phyloP scores from a whole-genome alignment of 2,113 vertebrate genomes.

The Colius striatus region DNA sequence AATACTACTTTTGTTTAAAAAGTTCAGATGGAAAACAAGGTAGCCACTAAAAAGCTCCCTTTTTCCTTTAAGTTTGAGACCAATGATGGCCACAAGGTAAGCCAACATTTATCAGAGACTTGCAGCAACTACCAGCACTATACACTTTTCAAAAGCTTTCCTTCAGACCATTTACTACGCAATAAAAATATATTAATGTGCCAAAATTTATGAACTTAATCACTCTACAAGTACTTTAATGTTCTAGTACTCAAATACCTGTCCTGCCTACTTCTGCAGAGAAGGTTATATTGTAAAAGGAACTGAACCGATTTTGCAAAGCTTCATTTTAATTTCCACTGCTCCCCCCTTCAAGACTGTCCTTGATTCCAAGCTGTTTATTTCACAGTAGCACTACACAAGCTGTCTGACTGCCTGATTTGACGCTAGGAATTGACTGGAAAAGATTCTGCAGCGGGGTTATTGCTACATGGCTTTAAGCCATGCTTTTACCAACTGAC shows the following conservation, averaged over 20 bases:
- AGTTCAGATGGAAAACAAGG: background rate
- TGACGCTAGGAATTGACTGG: background rate
- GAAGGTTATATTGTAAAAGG: background rate
- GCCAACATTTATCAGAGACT: background rate
- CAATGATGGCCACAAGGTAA: background rate
- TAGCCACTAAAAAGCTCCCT: background rate
- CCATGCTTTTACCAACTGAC: slow-evolving; percentile 11
- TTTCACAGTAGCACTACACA: background rate
- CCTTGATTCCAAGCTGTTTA: background rate
- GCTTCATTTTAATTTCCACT: background rate
- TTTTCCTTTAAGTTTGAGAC: background rate
- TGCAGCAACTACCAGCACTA: background rate
- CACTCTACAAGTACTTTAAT: background rate
- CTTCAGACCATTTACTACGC: background rate
- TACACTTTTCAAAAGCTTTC: background rate
- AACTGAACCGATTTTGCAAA: background rate
- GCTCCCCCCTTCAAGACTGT: background rate
- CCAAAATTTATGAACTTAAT: background rate
- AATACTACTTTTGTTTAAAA: background rate
- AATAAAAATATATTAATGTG: no score
- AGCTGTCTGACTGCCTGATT: background rate
- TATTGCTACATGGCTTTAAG: background rate
- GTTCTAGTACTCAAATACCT: background rate
- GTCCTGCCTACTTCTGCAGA: background rate
- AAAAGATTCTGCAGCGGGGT: background rate